Base-by-base conservation (phyloP, 2,113 vertebrate genomes). In the Ranitomeya imitator region DNA sequence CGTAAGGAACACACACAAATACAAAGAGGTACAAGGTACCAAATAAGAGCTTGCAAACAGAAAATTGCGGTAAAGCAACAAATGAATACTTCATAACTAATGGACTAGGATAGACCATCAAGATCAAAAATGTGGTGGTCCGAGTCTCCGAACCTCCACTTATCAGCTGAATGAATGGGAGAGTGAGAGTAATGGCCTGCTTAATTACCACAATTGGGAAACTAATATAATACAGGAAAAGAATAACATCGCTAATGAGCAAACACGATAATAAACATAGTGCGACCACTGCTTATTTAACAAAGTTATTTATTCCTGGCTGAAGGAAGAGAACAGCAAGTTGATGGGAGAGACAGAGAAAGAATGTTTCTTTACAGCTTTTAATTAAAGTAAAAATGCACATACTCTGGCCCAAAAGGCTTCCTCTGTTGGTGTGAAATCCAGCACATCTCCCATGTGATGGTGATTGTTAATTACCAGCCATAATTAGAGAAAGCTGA, bases 361-460 rank as follows among this genome's bases (percentile, higher is more conserved):
- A 76, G 73, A 76, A 52, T 16, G 45, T 82, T 87, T 81, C 65
- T 81, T 82, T 61, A 26, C 54, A 82, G 31, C 55, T 57, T 57
- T 82, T 82, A 88, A 88, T 82, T 82, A 83, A 82, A 82, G 65
- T 5, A 37, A 74, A 83, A 86, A 82, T 74, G 60, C 31, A 51
- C 86, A 74, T 45, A 76, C 52, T n/a, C 37, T 65, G 51, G 79
- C 31, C 86, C 79, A 88, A 60, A 74, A 74, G 65, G 55, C 63
- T 60, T 81, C 21, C 67, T n/a, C 61, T 83, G 54, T 15, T 61
- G 79, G 54, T 82, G 65, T 74, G 65, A 61, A 59, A 76, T 88
- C 31, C 31, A 55, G 79, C 79, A 73, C 19, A 65, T 73, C 52
- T 82, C 86, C 86, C 79, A 59, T 82, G 79, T 74, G 54, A 71